Evolutionary conservation across 2,888 invertebrate genomes (phyloP), one percentile per base, ranked within the genome.

Genomic region (Mimumesa dahlbomi): DNA sequence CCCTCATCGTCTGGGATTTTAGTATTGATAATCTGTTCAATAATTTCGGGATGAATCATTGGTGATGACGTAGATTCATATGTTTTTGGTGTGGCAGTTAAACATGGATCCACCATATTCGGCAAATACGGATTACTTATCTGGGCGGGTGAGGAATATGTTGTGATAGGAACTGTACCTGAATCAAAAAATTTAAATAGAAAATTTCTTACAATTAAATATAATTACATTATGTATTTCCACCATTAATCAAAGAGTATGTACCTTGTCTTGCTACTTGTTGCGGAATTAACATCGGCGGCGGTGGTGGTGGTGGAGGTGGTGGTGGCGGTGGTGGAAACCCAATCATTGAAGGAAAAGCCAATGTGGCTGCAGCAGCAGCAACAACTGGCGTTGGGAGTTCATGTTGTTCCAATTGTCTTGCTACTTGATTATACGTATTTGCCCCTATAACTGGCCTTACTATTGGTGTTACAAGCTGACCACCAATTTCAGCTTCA

Each of bases 401-500:
- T 67, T 91, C 91, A 7, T 93, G 91, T 71, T 93, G 93, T 54
- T 94, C 88, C 77, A 93, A 91, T 81, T 94, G 94, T 48, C 89
- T 85, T 75, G 94, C 94, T 0, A 94, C 93, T 67, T 93, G 93
- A 50, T 91, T 93, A 82, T 94, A 96, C 0, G 95, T 94, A 75
- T 93, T 93, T 0, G 94, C 92, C 0, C 94, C 94, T 42, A 95
- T 95, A 38, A 96, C 93, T 11, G 93, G 92, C 2, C 93, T 91
- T 49, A 90, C 89, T 63, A 91, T 91, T 9, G 91, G 91, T 6
- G 91, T 91, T 31, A 91, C 90, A 13, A 92, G 83, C 34, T 92
- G 91, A 11, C 93, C 93, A 0, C 95, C 94, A 80, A 97, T 96
- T 91, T 97, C 97, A 0, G 96, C 96, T 86, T 97, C 97, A 86